Evolutionary conservation across 1,140 invertebrate species (phyloP).

Genomic region (Aethina tumida): DNA sequence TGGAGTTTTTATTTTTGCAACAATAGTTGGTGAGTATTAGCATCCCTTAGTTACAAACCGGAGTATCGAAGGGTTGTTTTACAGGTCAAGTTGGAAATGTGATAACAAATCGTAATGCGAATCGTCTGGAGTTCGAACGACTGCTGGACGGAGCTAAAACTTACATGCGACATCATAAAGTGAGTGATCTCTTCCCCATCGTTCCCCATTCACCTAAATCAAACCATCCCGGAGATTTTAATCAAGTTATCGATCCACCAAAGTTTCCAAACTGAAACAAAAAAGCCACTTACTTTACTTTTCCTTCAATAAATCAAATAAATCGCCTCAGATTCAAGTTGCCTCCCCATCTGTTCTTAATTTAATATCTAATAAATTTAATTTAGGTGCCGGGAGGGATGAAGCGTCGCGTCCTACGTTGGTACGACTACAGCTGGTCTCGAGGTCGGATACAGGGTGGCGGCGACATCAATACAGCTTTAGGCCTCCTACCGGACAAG

Average conservation of each 20-base stretch:
- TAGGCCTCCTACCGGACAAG: slow-evolving; percentile 89
- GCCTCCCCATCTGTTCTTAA: neutral
- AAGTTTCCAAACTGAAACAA: too few relatives aligned
- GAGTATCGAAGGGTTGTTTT: slow-evolving; percentile 2
- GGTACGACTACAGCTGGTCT: slow-evolving; percentile 98
- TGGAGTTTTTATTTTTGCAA: slow-evolving; percentile 97
- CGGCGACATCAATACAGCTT: slow-evolving; percentile 88
- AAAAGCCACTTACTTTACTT: slow-evolving; percentile 1
- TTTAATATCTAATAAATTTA: neutral
- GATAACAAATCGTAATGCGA: slow-evolving; percentile 95
- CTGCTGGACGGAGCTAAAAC: slow-evolving; percentile 91
- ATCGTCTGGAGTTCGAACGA: slow-evolving; percentile 88
- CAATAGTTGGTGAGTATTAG: slow-evolving; percentile 72
- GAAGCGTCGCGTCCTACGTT: slow-evolving; percentile 85
- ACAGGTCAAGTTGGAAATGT: slow-evolving; percentile 92
- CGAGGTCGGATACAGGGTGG: slow-evolving; percentile 91
- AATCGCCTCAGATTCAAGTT: neutral
- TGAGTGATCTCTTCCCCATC: slow-evolving; percentile 26
- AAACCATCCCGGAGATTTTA: too few relatives aligned
- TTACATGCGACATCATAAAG: slow-evolving; percentile 94
- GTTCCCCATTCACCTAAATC: too few relatives aligned
- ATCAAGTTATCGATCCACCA: too few relatives aligned
- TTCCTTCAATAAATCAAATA: neutral
- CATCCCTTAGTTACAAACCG: neutral
- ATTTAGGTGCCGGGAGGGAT: slow-evolving; percentile 76